Percentiles rank a stretch among this genome's conserved stretches.
These are phyloP conservation scores for Coluber constrictor DNA, from an alignment of 2,797 vertebrate genomes.

Conservation along the genomic window DNA sequence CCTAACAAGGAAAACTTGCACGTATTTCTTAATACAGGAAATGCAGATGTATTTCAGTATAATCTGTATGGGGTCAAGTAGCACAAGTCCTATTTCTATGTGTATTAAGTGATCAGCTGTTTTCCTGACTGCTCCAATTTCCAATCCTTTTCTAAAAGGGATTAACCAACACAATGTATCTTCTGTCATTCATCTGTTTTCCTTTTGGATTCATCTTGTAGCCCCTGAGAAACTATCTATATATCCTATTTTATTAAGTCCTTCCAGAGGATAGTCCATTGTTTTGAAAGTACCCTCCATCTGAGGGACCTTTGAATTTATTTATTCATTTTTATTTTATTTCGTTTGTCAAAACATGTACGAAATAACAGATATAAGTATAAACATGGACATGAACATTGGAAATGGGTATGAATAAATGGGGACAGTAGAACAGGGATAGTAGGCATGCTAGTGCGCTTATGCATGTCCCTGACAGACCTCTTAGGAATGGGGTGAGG, in stretches of 20 bases:
- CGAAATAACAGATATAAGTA: no score
- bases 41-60: not conserved
- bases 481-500: no score
- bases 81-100: not conserved
- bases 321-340: no score
- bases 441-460: no score
- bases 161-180: not conserved
- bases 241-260: not conserved
- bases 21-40: not conserved
- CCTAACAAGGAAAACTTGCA: not conserved
- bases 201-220: not conserved
- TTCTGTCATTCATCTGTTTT: not conserved
- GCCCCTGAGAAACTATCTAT: not conserved
- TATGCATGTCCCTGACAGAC: no score
- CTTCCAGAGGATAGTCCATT: not conserved
- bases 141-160: not conserved
- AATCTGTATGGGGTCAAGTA: slow-evolving; percentile 5
- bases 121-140: not conserved
- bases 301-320: no score
- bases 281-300: not conserved
- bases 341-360: no score
- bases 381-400: no score
- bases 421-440: no score
- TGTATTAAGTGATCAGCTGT: not conserved
- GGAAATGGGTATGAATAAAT: no score